Conservation (phyloP, 2,113 vertebrate species). For the Archilochus colubris region DNA sequence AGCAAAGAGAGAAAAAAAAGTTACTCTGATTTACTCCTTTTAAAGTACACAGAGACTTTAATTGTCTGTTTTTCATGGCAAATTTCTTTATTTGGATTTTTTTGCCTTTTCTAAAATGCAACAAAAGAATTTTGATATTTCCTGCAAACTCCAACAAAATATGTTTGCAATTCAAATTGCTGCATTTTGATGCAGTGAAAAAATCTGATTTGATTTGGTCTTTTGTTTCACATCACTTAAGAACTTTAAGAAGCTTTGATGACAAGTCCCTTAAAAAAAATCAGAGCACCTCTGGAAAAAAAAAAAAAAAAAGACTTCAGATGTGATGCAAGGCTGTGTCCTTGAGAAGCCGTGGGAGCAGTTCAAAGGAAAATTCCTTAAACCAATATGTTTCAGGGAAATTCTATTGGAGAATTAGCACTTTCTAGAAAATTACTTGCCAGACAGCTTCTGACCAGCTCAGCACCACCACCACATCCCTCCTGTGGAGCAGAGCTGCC, state of each 20-base stretch:
- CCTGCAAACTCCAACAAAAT: neutral
- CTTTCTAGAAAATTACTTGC: neutral
- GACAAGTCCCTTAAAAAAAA: neutral
- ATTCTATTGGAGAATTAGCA: neutral
- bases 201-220: neutral
- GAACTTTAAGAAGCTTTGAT: neutral
- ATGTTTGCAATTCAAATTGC: neutral
- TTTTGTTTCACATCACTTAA: neutral
- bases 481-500: neutral
- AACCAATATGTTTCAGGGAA: neutral
- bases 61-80: neutral
- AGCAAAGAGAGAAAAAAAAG: neutral
- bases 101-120: neutral
- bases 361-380: neutral
- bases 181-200: neutral
- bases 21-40: neutral
- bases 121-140: neutral
- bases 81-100: neutral
- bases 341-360: neutral
- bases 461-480: neutral
- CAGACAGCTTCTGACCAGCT: neutral
- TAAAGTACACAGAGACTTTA: neutral
- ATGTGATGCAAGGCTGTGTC: accelerated
- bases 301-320: neutral
- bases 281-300: neutral